Evolutionary conservation across 2,888 invertebrate species (phyloP).

Genomic region (Diplazon laetatorius): DNA sequence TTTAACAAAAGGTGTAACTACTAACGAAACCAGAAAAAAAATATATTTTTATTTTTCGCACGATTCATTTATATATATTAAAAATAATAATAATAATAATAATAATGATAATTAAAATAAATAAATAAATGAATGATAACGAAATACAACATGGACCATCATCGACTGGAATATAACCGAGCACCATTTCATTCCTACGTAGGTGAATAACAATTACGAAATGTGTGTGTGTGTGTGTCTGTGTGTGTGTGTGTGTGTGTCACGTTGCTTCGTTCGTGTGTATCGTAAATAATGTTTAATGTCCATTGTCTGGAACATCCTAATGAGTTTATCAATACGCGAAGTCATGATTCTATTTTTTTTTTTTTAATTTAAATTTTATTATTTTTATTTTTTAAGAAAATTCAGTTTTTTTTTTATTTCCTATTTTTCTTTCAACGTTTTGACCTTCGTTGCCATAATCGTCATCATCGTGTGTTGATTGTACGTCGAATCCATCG

Average conservation of each 20-base stretch:
- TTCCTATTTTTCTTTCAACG: too few relatives aligned
- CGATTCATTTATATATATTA: background rate
- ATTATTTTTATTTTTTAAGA: too few relatives aligned
- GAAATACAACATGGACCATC: conserved; percentile 13
- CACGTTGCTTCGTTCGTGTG: conserved; percentile 34
- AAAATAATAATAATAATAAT: too few relatives aligned
- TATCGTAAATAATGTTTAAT: conserved; percentile 51
- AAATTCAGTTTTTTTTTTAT: too few relatives aligned
- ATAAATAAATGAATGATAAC: too few relatives aligned
- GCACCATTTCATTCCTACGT: background rate
- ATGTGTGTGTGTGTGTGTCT: too few relatives aligned
- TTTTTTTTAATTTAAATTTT: too few relatives aligned
- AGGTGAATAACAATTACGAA: conserved; percentile 49
- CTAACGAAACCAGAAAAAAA: conserved; percentile 8
- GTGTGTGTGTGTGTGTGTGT: too few relatives aligned
- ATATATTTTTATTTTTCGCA: conserved; percentile 42
- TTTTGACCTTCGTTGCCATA: conserved; percentile 41
- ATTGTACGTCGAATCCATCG: conserved; percentile 25
- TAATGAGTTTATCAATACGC: conserved; percentile 77
- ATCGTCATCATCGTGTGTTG: conserved; percentile 41
- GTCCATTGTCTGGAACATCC: conserved; percentile 82
- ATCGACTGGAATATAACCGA: conserved; percentile 17
- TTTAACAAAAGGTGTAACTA: background rate
- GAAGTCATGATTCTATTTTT: conserved; percentile 24
- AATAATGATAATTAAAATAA: too few relatives aligned